A percentile compares a stretch with the other conserved stretches of the same genome.
Conservation (phyloP, 2,113 vertebrate genomes). For the Tupaia chinensis region DNA sequence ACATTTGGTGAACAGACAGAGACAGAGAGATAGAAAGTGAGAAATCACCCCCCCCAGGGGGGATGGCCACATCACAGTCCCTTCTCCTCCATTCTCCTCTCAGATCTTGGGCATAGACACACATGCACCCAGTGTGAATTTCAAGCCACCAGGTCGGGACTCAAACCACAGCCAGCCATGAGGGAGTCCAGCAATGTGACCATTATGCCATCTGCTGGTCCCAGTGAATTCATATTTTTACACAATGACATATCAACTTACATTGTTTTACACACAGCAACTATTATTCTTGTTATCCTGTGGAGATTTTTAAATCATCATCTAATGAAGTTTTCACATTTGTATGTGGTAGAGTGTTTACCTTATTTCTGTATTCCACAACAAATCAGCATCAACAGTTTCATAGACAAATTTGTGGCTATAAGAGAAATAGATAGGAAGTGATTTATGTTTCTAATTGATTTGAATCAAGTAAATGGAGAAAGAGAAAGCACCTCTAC, state of each 20-base stretch:
- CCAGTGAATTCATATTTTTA: neutral
- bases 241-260: neutral
- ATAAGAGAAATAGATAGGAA: slow-evolving; percentile 26
- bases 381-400: neutral
- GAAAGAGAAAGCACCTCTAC: neutral
- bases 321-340: slow-evolving; percentile 4
- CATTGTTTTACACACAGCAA: neutral
- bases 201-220: no score
- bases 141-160: no score
- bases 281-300: neutral
- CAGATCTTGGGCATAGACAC: no score
- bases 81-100: no score
- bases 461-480: neutral
- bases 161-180: no score
- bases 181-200: no score
- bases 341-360: neutral
- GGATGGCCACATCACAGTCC: no score
- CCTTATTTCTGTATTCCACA: neutral
- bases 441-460: neutral
- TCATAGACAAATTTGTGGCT: neutral
- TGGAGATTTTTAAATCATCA: slow-evolving; percentile 5
- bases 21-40: no score
- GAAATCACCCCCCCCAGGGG: no score
- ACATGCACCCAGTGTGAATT: no score
- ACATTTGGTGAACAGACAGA: no score